Base-by-base conservation (phyloP, 2,113 vertebrate genomes). In the Zosterops pallidus region DNA sequence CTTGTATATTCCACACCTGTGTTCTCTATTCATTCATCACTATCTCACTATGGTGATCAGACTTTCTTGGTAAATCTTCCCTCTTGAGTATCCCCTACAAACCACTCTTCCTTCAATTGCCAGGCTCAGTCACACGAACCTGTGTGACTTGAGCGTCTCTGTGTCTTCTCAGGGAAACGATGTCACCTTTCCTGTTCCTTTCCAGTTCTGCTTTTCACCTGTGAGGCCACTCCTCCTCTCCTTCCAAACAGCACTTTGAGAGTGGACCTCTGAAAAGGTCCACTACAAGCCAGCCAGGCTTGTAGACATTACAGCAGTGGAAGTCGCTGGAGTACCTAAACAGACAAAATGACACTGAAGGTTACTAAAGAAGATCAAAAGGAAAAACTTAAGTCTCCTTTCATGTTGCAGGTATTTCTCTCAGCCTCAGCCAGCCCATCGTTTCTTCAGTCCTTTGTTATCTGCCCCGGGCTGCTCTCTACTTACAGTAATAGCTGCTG, bases 401-500 rank as follows among this genome's bases (percentile, higher is more conserved):
- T 96, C 65, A 86, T 79, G 52, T 84, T 42, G 53, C 49, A 82
- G 46, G 70, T 90, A 87, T 87, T 94, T 71, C 63, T 76, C 53
- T 84, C 81, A 78, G 82, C 28, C 75, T 72, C 67, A 85, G 55
- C 75, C 55, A 56, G 79, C 52, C 50, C 90, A 87, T 77, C 24
- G 24, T 26, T 42, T 95, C 80, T 74, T 47, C 70, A 91, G 53
- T 46, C 72, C 65, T 92, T 96, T 96, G 65, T 84, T 92, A 87
- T 88, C 90, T 72, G 93, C 75, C 83, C 53, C 3, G 2, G 4
- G 82, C 79, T 92, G 89, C 82, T 83, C 75, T 76, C 68, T 68
- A 46, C 71, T 90, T 95, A 72, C 42, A 86, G 55, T 88, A 92
- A 95, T 85, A 96, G 89, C 80, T 74, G 78, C 83, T 92, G 46